Evolutionary conservation across 2,888 invertebrate genomes (phyloP), one percentile per base, ranked within the genome.

Genomic region (Nowickia ferox): DNA sequence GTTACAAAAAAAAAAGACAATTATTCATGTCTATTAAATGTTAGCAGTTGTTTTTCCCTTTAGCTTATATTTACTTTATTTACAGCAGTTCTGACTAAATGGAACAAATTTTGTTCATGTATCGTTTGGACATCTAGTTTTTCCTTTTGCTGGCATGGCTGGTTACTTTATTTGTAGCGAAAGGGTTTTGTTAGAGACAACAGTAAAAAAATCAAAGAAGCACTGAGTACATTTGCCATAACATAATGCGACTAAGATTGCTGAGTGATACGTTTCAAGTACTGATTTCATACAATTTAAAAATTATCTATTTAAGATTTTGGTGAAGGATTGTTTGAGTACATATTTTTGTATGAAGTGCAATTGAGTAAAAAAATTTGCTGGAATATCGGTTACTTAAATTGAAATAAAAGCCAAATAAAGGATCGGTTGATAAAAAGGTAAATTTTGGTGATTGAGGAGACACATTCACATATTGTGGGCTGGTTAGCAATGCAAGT

Each of bases 21-120:
- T 30, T 30, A 30, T 48, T 44, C 46, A 69, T 57, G 11, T 69
- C 65, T 75, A 30, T 63, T 48, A 79, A 84, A 74, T 53, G 19
- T 63, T 69, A 61, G 48, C 38, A 57, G 63, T n/a, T 53, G 61
- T 61, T 53, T 61, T 46, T 72, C 38, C 10, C 30, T 53, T 53
- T 40, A 19, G 17, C 44, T 19, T 22, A 22, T 9, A 38, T 11
- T 30, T 30, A 30, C 30, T 15, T 1, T 10, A 42, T 63, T n/a
- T n/a, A 53, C 22, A 51, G 10, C 11, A n/a, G 19, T 17, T 74
- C 17, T 22, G 74, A 40, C 22, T 40, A 40, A 40, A 40, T 2
- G 13, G 11, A 69, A 69, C 13, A 19, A 30, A 10, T 5, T 5
- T n/a, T n/a, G 48, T 30, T 61, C 17, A 8, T 17, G 22, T 19